Evolutionary conservation across 64 coral and sea anemone genomes (phyloP), one percentile per base, ranked within the genome.

Genomic region (Stichodactyla mertensii): DNA sequence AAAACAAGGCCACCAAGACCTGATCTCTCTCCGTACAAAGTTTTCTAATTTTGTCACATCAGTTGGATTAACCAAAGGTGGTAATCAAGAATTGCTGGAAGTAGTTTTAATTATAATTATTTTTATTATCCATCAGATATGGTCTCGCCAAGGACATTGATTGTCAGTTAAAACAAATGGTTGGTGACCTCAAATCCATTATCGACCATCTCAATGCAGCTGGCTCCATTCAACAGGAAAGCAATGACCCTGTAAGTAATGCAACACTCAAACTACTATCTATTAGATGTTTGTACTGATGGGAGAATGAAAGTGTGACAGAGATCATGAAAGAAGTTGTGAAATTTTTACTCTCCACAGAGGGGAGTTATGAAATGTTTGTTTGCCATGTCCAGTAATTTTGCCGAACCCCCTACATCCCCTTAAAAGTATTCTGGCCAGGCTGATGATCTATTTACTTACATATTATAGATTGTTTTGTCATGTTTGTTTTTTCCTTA

Each of bases 131-230:
- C n/a, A 27, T 61, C 84, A 99, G 97, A 26, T 99, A 95, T 82
- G 91, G 90, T 16, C 80, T 99, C 87, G 97, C 97, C 24, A 92
- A 94, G 84, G 93, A 99, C 82, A 87, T 94, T 74, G 97, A 99
- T 80, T 86, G 97, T 31, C 97, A 99, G 56, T 80, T 99, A 7
- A 99, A 99, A 59, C 93, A 94, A 85, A 99, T 99, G 97, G 97
- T 99, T 20, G 87, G 92, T 81, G 97, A 99, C 59, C 77, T 99
- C 23, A 99, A 94, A 78, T 83, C 90, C 51, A 99, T 99, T 51
- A 99, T 99, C 51, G 97, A 99, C 27, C 93, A 99, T 61, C 86
- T 99, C 4, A 99, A 99, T 86, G 54, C 86, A 51, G 83, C 90
- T n/a, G 94, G 91, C 71, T 87, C 90, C 26, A 89, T 86, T 16